Percentiles rank a stretch among this genome's conserved stretches.
These are phyloP conservation scores for Brachyopa scutellaris DNA, from an alignment of 2,888 invertebrate species.

Conservation along the genomic window DNA sequence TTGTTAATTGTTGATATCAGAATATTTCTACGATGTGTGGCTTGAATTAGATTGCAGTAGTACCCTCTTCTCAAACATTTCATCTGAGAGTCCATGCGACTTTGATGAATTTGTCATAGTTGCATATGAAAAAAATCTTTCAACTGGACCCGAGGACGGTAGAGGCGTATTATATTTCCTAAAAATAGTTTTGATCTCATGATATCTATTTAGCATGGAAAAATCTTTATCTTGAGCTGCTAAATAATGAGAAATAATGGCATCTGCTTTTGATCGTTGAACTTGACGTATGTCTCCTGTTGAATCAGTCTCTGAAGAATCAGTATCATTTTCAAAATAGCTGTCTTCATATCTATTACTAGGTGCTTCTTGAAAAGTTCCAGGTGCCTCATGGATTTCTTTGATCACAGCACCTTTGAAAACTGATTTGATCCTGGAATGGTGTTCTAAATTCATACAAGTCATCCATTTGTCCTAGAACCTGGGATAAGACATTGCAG, in stretches of 20 bases:
- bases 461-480: slow-evolving; percentile 44
- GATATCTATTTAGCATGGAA: slow-evolving; percentile 8
- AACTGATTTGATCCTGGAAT: neutral
- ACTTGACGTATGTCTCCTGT: neutral
- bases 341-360: neutral
- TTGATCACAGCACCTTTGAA: neutral
- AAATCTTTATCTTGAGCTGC: slow-evolving; percentile 10
- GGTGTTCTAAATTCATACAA: slow-evolving; percentile 13
- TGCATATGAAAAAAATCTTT: slow-evolving; percentile 16
- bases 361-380: slow-evolving; percentile 4
- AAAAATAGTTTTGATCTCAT: neutral
- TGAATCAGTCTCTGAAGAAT: neutral
- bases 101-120: slow-evolving; percentile 15
- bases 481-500: slow-evolving; percentile 36
- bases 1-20: neutral
- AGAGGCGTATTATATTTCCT: slow-evolving; percentile 13
- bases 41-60: slow-evolving; percentile 12
- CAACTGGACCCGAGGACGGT: slow-evolving; percentile 1
- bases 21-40: slow-evolving; percentile 1
- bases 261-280: slow-evolving; percentile 4
- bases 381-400: neutral
- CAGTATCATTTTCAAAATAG: neutral
- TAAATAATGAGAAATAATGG: neutral
- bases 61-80: slow-evolving; percentile 11
- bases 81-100: slow-evolving; percentile 2